Percentiles rank a stretch among this genome's conserved stretches.
These are phyloP conservation scores for Sebastolobus alascanus DNA, from an alignment of 2,797 vertebrate genomes.

Conservation along the genomic window DNA sequence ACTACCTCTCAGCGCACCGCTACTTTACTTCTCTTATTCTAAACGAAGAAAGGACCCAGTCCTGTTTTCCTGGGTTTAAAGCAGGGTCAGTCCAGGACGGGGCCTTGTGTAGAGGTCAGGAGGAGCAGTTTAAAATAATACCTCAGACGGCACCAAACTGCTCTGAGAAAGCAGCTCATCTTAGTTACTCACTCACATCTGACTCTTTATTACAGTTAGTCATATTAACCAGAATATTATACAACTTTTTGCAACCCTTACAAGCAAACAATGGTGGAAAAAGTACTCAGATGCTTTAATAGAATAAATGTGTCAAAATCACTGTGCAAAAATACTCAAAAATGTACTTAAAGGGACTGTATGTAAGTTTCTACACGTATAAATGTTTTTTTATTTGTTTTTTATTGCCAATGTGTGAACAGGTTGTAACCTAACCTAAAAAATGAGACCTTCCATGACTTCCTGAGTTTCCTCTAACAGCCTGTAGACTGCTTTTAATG, in stretches of 20 bases:
- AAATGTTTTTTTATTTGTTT: rapidly evolving
- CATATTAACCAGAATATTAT: neutral
- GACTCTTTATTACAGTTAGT: slow-evolving; percentile 9
- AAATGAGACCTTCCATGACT: too few species aligned
- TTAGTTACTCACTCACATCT: slow-evolving; percentile 23
- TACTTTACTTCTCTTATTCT: slow-evolving; percentile 43
- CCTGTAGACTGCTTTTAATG: too few species aligned
- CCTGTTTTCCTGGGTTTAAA: slow-evolving; percentile 18
- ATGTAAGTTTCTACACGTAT: too few species aligned
- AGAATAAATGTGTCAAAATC: neutral
- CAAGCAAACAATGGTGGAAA: neutral
- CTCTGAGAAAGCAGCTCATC: slow-evolving; percentile 26
- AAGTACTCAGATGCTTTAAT: neutral
- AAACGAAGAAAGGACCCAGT: slow-evolving; percentile 18
- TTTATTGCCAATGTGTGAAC: too few species aligned
- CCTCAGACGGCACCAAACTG: neutral
- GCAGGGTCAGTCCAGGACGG: slow-evolving; percentile 59
- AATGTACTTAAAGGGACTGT: too few species aligned
- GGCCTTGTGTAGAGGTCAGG: slow-evolving; percentile 23
- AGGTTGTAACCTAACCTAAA: too few species aligned
- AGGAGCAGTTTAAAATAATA: slow-evolving; percentile 36
- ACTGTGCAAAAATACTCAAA: neutral
- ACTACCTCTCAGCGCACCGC: slow-evolving; percentile 28
- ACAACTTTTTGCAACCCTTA: neutral
- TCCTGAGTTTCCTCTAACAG: too few species aligned